Conservation (phyloP, 2,888 invertebrate species). For the Acanthacorydalis orientalis region DNA sequence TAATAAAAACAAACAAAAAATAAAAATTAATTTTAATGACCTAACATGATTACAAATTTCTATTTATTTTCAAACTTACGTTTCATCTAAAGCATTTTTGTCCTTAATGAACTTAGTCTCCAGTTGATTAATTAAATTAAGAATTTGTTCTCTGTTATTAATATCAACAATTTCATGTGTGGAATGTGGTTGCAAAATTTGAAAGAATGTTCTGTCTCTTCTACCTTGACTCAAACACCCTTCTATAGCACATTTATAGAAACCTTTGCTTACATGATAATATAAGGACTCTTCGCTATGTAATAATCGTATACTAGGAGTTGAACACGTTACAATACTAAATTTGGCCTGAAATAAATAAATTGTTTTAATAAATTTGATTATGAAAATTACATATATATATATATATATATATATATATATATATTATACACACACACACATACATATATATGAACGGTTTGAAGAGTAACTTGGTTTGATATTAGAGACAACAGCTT, state of each 20-base stretch:
- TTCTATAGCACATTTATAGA: slow-evolving; percentile 1
- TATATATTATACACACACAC: no score
- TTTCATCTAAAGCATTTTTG: not conserved
- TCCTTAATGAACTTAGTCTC: not conserved
- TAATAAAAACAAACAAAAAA: no score
- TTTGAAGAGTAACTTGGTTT: no score
- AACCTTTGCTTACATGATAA: slow-evolving; percentile 3
- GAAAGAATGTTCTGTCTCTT: slow-evolving; percentile 4
- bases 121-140: not conserved
- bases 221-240: slow-evolving; percentile 1
- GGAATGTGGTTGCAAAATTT: not conserved
- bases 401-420: no score
- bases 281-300: not conserved
- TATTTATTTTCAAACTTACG: not conserved
- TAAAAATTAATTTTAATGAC: no score
- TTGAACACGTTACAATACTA: slow-evolving; percentile 2
- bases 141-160: not conserved
- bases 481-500: no score
- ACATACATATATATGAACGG: no score
- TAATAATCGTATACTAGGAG: not conserved
- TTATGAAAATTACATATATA: no score
- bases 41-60: not conserved
- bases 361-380: not conserved
- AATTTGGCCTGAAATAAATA: slow-evolving; percentile 3
- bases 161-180: not conserved